A percentile compares a stretch with the other conserved stretches of the same genome.
These are phyloP conservation scores for Drosophila kokeensis DNA, from an alignment of 2,888 invertebrate genomes.

Conservation along the genomic window DNA sequence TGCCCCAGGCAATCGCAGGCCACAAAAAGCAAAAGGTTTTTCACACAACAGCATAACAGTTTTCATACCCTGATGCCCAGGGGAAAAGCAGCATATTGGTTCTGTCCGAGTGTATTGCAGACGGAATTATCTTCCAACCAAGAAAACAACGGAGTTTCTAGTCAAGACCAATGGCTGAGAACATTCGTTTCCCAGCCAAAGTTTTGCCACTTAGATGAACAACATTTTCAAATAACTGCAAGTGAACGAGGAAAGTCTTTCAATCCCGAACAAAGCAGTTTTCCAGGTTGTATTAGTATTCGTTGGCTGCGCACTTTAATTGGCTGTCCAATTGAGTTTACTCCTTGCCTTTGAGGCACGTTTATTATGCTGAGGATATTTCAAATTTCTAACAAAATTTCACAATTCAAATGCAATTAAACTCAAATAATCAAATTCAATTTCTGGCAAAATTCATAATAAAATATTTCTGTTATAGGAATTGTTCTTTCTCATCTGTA, in stretches of 20 bases:
- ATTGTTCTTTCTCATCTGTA: not conserved
- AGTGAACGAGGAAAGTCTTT: not conserved
- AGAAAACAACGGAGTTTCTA: not conserved
- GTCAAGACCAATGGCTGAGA: not conserved
- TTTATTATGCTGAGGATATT: not conserved
- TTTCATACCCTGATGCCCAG: constrained; percentile 3
- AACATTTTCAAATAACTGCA: not conserved
- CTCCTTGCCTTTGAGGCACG: constrained; percentile 1
- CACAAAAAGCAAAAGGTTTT: constrained; percentile 40
- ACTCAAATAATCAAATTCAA: not conserved
- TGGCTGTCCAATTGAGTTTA: constrained; percentile 54
- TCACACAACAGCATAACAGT: constrained; percentile 6
- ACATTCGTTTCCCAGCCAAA: not conserved
- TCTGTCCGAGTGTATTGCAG: not conserved
- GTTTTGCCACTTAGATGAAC: not conserved
- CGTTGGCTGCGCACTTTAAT: constrained; percentile 38
- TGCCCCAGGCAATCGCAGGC: constrained; percentile 35
- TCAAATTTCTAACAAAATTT: not conserved
- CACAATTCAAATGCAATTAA: not conserved
- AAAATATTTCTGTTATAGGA: not conserved
- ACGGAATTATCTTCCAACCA: not conserved
- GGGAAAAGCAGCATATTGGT: not conserved
- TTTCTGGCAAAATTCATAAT: not conserved
- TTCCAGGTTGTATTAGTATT: constrained; percentile 23
- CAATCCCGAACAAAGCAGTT: not conserved